Base-by-base conservation (phyloP, 2,113 vertebrate species). In the Pseudolaguvia tuberculata region DNA sequence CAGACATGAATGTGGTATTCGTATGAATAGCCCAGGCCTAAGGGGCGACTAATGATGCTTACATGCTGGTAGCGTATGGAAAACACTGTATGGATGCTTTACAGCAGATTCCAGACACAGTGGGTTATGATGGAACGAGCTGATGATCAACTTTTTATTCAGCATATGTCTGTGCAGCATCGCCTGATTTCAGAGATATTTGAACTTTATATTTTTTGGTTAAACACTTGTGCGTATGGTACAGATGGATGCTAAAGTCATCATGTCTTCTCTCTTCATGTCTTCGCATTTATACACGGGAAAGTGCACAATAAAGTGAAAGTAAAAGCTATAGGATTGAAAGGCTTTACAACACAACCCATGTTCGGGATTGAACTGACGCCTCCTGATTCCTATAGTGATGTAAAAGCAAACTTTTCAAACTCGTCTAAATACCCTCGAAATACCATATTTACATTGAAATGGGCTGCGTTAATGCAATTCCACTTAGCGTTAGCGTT, bases 31-130 rank as follows among this genome's bases (percentile, higher is more conserved):
- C 48, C 48, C 72, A 71, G 61, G 61, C 66, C 23, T 58, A 18
- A 12, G 52, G 52, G 71, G 47, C 31, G 69, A 56, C 18, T 65
- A 77, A 80, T 63, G 52, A 74, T 65, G 75, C 71, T 61, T 52
- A 21, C 47, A 48, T 66, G 76, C 72, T 57, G 70, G 70, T 29
- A 6, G 69, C 50, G 52, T 74, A 74, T 73, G 75, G 70, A 78
- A 62, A 78, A 65, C 55, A 62, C 29, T 53, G 63, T 65, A 47
- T 59, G 69, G 61, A 10, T 21, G 10, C 61, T 74, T 81, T 78
- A 78, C 58, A 53, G 72, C 25, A 63, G 57, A 81, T 81, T 67
- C 76, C 75, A 72, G 21, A 29, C 67, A 1, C 76, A 75, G 67
- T 29, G 53, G n/a, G 79, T 59, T 67, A 66, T 67, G 62, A 58